Conservation (phyloP, 2,888 invertebrate genomes). For the Myathropa florea region DNA sequence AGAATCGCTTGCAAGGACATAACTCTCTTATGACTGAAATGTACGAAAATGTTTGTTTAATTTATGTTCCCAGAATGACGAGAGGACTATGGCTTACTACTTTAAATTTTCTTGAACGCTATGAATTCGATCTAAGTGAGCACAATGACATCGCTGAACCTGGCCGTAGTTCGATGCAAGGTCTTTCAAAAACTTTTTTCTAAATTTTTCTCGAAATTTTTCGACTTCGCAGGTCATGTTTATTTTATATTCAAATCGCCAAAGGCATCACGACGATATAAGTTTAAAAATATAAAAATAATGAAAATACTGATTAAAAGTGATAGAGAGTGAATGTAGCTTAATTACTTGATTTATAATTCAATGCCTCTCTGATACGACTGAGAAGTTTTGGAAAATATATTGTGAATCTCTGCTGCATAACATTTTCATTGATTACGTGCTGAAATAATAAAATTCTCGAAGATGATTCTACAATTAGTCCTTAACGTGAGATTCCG, state of each 20-base stretch:
- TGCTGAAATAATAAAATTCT: too few species aligned
- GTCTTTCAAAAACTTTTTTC: conserved; percentile 21
- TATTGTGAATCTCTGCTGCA: too few species aligned
- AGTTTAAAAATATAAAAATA: too few species aligned
- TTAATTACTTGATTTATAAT: too few species aligned
- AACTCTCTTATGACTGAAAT: conserved; percentile 12
- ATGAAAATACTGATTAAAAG: too few species aligned
- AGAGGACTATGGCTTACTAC: conserved; percentile 36
- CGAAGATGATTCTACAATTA: too few species aligned
- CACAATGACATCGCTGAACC: conserved; percentile 38
- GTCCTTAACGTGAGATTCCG: too few species aligned
- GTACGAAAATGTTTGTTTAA: not conserved
- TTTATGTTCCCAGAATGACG: too few species aligned
- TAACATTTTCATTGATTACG: too few species aligned
- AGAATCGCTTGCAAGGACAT: conserved; percentile 13
- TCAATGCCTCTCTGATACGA: too few species aligned
- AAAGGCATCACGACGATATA: not conserved
- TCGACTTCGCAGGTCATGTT: not conserved
- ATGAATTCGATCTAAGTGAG: conserved; percentile 36
- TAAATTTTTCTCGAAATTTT: conserved; percentile 2
- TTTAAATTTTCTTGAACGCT: conserved; percentile 40
- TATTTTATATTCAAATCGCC: not conserved
- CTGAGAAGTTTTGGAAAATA: too few species aligned
- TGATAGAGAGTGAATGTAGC: too few species aligned
- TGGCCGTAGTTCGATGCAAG: conserved; percentile 38